phyloP scores from a whole-genome alignment of 2,888 invertebrate genomes.

The Agrypnus murinus region DNA sequence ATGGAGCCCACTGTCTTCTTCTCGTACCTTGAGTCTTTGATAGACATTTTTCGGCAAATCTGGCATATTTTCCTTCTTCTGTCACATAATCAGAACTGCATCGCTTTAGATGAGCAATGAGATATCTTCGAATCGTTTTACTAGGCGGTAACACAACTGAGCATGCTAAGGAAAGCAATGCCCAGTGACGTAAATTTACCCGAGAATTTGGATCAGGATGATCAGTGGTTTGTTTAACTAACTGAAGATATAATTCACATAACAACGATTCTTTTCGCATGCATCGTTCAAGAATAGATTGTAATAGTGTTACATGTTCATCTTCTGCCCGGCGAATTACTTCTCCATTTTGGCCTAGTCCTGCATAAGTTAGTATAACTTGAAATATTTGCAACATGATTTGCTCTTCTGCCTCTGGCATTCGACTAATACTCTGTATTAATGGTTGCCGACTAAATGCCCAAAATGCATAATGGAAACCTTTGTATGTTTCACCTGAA shows the following conservation, averaged over 20 bases:
- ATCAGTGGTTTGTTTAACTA: constrained; percentile 94
- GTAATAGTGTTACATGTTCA: constrained; percentile 91
- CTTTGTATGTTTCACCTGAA: constrained; percentile 89
- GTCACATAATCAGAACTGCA: constrained; percentile 91
- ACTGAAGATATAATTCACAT: constrained; percentile 92
- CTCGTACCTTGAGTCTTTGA: constrained; percentile 82
- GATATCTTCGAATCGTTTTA: constrained; percentile 88
- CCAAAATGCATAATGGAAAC: constrained; percentile 92
- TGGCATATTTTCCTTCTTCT: constrained; percentile 95
- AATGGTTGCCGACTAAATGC: constrained; percentile 88
- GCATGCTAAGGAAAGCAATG: constrained; percentile 86
- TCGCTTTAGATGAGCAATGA: constrained; percentile 91
- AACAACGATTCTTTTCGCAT: constrained; percentile 91
- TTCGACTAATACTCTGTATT: constrained; percentile 87
- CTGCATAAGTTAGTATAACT: constrained; percentile 91
- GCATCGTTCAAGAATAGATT: constrained; percentile 91
- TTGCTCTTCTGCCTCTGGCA: constrained; percentile 91
- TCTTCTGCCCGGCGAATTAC: constrained; percentile 84
- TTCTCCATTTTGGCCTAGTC: constrained; percentile 83
- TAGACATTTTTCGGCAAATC: constrained; percentile 92
- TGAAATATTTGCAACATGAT: constrained; percentile 92
- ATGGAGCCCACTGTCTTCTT: constrained; percentile 92
- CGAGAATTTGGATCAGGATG: constrained; percentile 92
- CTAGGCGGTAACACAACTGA: constrained; percentile 91
- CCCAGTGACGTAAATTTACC: constrained; percentile 94